Percentiles rank a stretch among this genome's conserved stretches.
phyloP scores from a whole-genome alignment of 2,113 vertebrate genomes.

The Myiagra hebetior region DNA sequence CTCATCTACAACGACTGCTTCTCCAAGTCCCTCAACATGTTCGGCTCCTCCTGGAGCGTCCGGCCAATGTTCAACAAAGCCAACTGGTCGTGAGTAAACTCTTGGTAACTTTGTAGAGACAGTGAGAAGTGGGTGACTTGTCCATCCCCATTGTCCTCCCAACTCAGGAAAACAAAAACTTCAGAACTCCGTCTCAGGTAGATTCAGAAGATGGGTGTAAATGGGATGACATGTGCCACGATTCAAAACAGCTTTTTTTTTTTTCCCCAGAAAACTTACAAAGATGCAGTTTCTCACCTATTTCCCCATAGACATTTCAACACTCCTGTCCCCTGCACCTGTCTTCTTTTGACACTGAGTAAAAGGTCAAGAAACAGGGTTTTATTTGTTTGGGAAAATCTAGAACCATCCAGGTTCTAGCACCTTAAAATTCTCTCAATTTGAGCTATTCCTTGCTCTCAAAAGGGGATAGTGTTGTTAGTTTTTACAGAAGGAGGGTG shows the following conservation, averaged over 20 bases:
- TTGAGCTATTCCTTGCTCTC: background rate
- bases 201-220: background rate
- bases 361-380: background rate
- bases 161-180: background rate
- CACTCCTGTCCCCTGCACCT: background rate
- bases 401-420: background rate
- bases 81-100: slow-evolving; percentile 92
- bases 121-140: background rate
- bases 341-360: background rate
- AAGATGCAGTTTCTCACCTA: background rate
- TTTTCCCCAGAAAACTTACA: accelerated
- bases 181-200: background rate
- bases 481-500: background rate
- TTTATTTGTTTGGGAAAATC: background rate
- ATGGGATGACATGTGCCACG: background rate
- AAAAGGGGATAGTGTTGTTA: background rate
- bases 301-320: background rate
- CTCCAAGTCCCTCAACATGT: slow-evolving; percentile 93
- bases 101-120: background rate
- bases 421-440: background rate
- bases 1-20: slow-evolving; percentile 99
- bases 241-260: background rate
- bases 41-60: slow-evolving; percentile 94
- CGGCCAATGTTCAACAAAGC: slow-evolving; percentile 85
- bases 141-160: background rate